Conservation (phyloP, 2,797 vertebrate species). For the Heterohyrax brucei region DNA sequence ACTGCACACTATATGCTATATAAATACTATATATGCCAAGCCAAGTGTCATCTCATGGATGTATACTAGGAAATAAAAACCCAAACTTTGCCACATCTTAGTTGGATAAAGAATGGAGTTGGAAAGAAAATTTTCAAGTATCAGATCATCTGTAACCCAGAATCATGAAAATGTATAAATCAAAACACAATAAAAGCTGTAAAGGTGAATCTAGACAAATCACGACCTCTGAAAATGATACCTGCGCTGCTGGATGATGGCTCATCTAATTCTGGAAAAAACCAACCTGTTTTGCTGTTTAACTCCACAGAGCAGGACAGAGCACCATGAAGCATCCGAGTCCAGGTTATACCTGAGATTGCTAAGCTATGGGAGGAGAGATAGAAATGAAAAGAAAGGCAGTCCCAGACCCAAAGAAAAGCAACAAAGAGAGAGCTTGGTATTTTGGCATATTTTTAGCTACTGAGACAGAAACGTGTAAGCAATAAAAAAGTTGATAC, state of each 20-base stretch:
- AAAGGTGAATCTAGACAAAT: not conserved
- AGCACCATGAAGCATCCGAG: not conserved
- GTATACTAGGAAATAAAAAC: not conserved
- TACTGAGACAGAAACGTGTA: not conserved
- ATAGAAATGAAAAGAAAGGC: not conserved
- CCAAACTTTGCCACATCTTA: not conserved
- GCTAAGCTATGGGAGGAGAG: too few species aligned
- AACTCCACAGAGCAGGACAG: not conserved
- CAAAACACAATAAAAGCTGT: not conserved
- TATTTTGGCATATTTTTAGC: not conserved
- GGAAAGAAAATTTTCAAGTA: not conserved
- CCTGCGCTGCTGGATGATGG: not conserved
- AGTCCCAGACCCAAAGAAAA: not conserved
- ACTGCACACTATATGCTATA: not conserved
- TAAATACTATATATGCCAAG: not conserved
- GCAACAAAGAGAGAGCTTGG: not conserved
- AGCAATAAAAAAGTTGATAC: not conserved
- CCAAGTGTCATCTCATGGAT: too few species aligned
- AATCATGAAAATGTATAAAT: conserved; percentile 3
- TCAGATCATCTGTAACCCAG: not conserved
- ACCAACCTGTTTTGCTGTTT: not conserved
- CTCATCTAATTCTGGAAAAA: not conserved
- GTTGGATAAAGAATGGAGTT: not conserved
- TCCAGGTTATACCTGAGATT: not conserved
- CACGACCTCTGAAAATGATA: not conserved